Evolutionary conservation across 2,888 invertebrate genomes (phyloP), one percentile per base, ranked within the genome.

Genomic region (Melipona bicolor): DNA sequence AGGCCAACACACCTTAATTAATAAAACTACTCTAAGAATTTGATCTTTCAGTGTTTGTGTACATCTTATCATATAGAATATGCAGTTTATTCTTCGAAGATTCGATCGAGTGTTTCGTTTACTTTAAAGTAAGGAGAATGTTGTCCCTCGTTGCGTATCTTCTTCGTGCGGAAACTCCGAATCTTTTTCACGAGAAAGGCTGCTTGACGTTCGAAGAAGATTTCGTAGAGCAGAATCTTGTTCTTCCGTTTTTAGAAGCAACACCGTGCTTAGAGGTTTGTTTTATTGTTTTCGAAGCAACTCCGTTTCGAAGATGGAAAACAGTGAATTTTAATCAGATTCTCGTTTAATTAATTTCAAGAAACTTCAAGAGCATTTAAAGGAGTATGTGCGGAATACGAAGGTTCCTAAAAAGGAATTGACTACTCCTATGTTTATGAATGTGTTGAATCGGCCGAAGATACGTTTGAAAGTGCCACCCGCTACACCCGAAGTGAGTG

Each of bases 41-140:
- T 52, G 4, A 52, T n/a, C 1, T 86, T 81, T 52, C 77, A 89
- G 89, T 79, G 13, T 50, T 89, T 11, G n/a, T 85, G 6, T 89
- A 89, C 76, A 61, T 87, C 32, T 54, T 89, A 11, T 75, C 81
- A 15, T 89, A 83, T 49, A 77, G 81, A 76, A 59, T 83, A 17
- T 76, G 64, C 13, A 65, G 27, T n/a, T 36, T 80, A 24, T 78
- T 56, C 13, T 65, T 87, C 70, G 79, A 77, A 36, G 80, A 87
- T 13, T 83, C 86, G 15, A 32, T 79, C 3, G 79, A 87, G 1
- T 89, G 82, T n/a, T 83, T 89, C 27, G 36, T 54, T 43, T 52
- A 82, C 4, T 85, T 89, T 52, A 79, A 83, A 67, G 49, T 81
- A 4, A 72, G 73, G 15, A 86, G 69, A 68, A 69, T 86, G 17